These are phyloP conservation scores for Parasteatoda tepidariorum DNA, from an alignment of 1,140 invertebrate genomes.

Conservation along the genomic window DNA sequence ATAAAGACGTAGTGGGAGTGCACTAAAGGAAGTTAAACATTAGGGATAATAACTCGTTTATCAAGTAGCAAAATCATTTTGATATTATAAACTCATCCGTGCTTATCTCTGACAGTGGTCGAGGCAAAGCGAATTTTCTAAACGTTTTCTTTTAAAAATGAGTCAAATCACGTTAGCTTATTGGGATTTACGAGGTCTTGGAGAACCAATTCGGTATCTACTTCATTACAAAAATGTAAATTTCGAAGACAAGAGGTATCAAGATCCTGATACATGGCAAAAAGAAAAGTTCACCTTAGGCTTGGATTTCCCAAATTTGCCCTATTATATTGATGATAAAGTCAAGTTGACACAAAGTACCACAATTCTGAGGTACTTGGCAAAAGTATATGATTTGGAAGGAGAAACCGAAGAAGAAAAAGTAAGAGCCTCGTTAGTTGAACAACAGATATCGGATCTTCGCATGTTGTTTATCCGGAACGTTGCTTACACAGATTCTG, in stretches of 20 bases:
- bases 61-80: no score
- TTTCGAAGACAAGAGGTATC: constrained; percentile 77
- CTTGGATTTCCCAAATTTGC: no score
- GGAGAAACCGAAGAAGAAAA: constrained; percentile 68
- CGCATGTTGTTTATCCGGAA: constrained; percentile 66
- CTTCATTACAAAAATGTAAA: constrained; percentile 76
- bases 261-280: no score
- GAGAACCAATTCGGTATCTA: constrained; percentile 79
- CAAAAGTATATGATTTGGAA: constrained; percentile 63
- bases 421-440: constrained; percentile 68
- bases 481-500: constrained; percentile 46
- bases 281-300: constrained; percentile 66
- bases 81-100: no score
- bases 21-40: no score
- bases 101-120: no score
- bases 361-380: constrained; percentile 72
- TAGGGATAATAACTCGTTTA: no score
- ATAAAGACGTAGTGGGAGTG: no score
- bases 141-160: not conserved
- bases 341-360: constrained; percentile 68
- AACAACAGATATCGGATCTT: constrained; percentile 70
- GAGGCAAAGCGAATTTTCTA: no score
- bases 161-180: constrained; percentile 71
- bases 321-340: constrained; percentile 64
- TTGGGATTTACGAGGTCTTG: constrained; percentile 78